Evolutionary conservation across 2,888 invertebrate species (phyloP), one percentile per base, ranked within the genome.

Genomic region (Drosophila anomalata): DNA sequence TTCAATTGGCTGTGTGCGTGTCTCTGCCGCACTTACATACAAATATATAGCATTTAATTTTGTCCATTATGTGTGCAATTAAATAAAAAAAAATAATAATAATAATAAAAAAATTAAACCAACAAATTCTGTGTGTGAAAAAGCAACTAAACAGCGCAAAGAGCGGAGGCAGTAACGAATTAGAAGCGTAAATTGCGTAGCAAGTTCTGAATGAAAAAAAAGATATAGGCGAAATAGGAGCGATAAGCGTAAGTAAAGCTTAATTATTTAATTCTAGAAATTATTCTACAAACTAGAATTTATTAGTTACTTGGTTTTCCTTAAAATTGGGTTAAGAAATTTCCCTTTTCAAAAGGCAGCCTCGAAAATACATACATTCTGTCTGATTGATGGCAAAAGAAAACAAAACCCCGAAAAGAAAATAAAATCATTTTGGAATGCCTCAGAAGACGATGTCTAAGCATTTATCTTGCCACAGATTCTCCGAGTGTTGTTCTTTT

Each of bases 161-260:
- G 24, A 51, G 51, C 54, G 29, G 42, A 63, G 69, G 58, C 75
- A 80, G 59, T 78, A 53, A 67, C 55, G 81, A 81, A 71, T 78
- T 81, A 81, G 67, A 82, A 77, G 82, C 82, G 86, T 77, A 82
- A 87, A 86, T 73, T 88, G 82, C 82, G 87, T 82, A 83, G 79
- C 88, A 72, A 81, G 79, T 88, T 79, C 67, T 82, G 88, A 86
- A 82, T 82, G 83, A 87, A 68, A 51, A 56, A 65, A 70, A 50
- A 51, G 42, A 47, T 24, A 63, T 53, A 42, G 39, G 66, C 50
- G 76, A 68, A 59, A 48, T 36, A 63, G 75, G 33, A 58, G 68
- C 87, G 79, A 87, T 80, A 84, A 87, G 81, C 76, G 81, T 81
- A 78, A 81, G 81, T 81, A 81, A 7, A 41, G 41, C 41, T 41